Percentiles rank a stretch among this genome's conserved stretches.
Evolutionary conservation across 2,797 vertebrate genomes (phyloP).

Genomic region (Rhinichthys osculus): DNA sequence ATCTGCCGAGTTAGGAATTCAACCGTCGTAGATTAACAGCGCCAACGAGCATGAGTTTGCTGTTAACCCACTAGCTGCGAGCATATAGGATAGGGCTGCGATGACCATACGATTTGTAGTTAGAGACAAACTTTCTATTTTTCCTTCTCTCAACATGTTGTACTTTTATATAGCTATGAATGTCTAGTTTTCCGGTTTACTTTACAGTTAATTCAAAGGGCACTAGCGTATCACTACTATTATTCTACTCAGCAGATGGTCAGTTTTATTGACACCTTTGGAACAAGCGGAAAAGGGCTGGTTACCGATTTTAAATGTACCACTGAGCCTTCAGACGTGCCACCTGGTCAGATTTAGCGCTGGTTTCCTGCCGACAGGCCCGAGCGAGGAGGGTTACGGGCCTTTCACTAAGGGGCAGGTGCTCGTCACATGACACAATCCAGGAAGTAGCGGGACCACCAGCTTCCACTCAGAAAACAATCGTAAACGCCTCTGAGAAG

Average conservation of each 20-base stretch:
- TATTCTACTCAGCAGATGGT: constrained; percentile 55
- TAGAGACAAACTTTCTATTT: constrained; percentile 54
- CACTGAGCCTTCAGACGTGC: constrained; percentile 59
- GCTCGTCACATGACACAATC: constrained; percentile 43
- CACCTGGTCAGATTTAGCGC: constrained; percentile 60
- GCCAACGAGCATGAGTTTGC: constrained; percentile 68
- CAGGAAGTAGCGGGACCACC: constrained; percentile 62
- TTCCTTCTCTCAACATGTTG: constrained; percentile 55
- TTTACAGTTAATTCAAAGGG: constrained; percentile 48
- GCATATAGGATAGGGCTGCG: constrained; percentile 49
- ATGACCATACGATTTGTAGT: constrained; percentile 53
- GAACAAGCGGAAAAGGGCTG: constrained; percentile 62
- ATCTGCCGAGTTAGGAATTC: constrained; percentile 58
- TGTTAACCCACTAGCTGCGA: constrained; percentile 40
- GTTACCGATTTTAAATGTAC: constrained; percentile 59
- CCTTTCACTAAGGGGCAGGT: constrained; percentile 71
- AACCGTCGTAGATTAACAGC: constrained; percentile 54
- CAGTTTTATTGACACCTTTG: constrained; percentile 52
- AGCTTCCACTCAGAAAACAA: constrained; percentile 54
- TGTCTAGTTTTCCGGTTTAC: constrained; percentile 56
- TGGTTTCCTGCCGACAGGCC: constrained; percentile 66
- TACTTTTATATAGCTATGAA: constrained; percentile 60
- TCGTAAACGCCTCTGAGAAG: constrained; percentile 52
- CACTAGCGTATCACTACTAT: constrained; percentile 53
- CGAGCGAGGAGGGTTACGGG: constrained; percentile 28